Evolutionary conservation across 2,797 vertebrate genomes (phyloP), one percentile per base, ranked within the genome.

Genomic region (Chrosomus eos): DNA sequence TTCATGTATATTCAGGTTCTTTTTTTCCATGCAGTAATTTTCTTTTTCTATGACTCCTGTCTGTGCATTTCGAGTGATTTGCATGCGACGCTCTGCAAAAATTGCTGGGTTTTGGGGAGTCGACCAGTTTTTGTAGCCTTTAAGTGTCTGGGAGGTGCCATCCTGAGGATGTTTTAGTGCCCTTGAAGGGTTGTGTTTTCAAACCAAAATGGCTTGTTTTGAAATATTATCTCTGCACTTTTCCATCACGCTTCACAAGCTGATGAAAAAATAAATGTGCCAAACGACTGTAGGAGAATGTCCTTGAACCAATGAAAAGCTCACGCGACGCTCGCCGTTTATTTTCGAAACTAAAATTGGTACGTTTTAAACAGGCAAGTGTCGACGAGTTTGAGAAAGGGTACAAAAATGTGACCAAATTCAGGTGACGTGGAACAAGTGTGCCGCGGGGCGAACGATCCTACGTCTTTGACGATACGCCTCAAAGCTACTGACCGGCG

Each of bases 181-280:
- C 58, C 62, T 72, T 74, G 45, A 43, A 45, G 70, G 45, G 36
- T 75, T 70, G 45, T 68, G 7, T 77, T 81, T 67, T 89, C 83
- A 91, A 91, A 91, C 90, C 92, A 55, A 89, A 88, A 36, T 51
- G 89, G 89, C 90, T 94, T 92, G 91, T 92, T 93, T 93, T 88
- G 92, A 93, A 93, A 94, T 86, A 86, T 72, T 80, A 89, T 94
- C 82, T 80, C 93, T 93, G 94, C 94, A 94, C 94, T 93, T 95
- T 92, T 90, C 92, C 80, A 67, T 18, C 73, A 83, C 51, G 72
- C 53, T 86, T 93, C 90, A 91, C 74, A 90, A 87, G 90, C 89
- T 91, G 91, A 93, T 90, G 73, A 92, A 93, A 91, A 92, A n/a
- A 58, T 92, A 82, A 90, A 93, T 94, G 94, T 95, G 95, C 95